Percentiles rank a stretch among this genome's conserved stretches.
Evolutionary conservation across 2,888 invertebrate genomes (phyloP).

Genomic region (Biston stratarius): DNA sequence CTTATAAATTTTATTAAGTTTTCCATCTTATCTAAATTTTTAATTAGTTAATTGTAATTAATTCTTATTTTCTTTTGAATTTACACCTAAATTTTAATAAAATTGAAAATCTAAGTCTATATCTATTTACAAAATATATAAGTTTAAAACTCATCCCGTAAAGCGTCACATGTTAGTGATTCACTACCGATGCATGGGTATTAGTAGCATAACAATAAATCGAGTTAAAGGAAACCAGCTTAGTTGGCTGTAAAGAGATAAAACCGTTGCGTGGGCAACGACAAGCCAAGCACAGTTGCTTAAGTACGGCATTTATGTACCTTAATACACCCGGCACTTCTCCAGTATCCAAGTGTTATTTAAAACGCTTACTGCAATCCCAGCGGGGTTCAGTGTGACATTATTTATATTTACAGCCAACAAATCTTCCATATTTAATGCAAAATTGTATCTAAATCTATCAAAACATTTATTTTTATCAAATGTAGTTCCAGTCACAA

Average conservation of each 20-base stretch:
- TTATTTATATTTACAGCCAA: slow-evolving; percentile 24
- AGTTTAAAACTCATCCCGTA: slow-evolving; percentile 37
- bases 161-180: slow-evolving; percentile 74
- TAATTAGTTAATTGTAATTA: too few relatives aligned
- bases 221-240: slow-evolving; percentile 77
- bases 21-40: neutral
- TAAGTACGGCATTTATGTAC: slow-evolving; percentile 77
- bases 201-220: slow-evolving; percentile 83
- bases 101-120: too few relatives aligned
- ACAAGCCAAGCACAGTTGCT: slow-evolving; percentile 73
- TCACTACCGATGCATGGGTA: slow-evolving; percentile 63
- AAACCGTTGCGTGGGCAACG: slow-evolving; percentile 75
- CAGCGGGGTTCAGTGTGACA: slow-evolving; percentile 34
- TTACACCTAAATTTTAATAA: neutral
- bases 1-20: neutral
- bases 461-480: slow-evolving; percentile 19
- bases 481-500: neutral
- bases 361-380: slow-evolving; percentile 34
- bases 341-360: slow-evolving; percentile 32
- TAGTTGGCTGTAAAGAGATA: slow-evolving; percentile 77
- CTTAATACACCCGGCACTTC: slow-evolving; percentile 60
- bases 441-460: slow-evolving; percentile 6
- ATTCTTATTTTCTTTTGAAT: neutral
- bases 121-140: too few relatives aligned
- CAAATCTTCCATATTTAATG: slow-evolving; percentile 19